These are phyloP conservation scores for Lypha dubia DNA, from an alignment of 2,888 invertebrate genomes.

Conservation along the genomic window DNA sequence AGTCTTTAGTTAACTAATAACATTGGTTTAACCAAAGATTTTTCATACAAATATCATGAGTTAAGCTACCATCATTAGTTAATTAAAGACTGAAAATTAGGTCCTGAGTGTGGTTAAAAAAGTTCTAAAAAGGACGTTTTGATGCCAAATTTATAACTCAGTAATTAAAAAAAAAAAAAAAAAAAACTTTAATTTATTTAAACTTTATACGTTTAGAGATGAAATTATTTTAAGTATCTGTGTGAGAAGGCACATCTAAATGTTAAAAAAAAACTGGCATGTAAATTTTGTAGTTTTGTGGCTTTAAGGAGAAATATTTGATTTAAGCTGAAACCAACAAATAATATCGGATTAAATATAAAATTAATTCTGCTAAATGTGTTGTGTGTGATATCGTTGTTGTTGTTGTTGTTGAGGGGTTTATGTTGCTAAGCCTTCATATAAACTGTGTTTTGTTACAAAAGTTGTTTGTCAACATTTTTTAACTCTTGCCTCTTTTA, in stretches of 20 bases:
- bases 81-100: too few relatives aligned
- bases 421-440: slow-evolving; percentile 57
- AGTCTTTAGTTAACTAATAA: too few relatives aligned
- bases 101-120: too few relatives aligned
- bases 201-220: neutral
- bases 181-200: too few relatives aligned
- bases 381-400: neutral
- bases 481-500: slow-evolving; percentile 45
- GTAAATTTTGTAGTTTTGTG: slow-evolving; percentile 58
- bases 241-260: neutral
- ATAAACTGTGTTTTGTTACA: slow-evolving; percentile 50
- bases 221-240: slow-evolving; percentile 1
- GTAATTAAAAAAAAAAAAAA: too few relatives aligned
- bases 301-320: slow-evolving; percentile 39
- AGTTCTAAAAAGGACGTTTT: too few relatives aligned
- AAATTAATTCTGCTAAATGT: slow-evolving; percentile 17
- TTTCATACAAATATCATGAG: too few relatives aligned
- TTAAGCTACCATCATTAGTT: too few relatives aligned
- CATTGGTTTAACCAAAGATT: too few relatives aligned
- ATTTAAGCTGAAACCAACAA: slow-evolving; percentile 10
- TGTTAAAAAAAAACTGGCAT: slow-evolving; percentile 39
- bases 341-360: slow-evolving; percentile 23
- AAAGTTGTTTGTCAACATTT: slow-evolving; percentile 72
- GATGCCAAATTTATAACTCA: too few relatives aligned
- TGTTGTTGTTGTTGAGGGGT: slow-evolving; percentile 3